Evolutionary conservation across 2,888 invertebrate genomes (phyloP), one percentile per base, ranked within the genome.

Genomic region (Caenorhabditis drosophilae): DNA sequence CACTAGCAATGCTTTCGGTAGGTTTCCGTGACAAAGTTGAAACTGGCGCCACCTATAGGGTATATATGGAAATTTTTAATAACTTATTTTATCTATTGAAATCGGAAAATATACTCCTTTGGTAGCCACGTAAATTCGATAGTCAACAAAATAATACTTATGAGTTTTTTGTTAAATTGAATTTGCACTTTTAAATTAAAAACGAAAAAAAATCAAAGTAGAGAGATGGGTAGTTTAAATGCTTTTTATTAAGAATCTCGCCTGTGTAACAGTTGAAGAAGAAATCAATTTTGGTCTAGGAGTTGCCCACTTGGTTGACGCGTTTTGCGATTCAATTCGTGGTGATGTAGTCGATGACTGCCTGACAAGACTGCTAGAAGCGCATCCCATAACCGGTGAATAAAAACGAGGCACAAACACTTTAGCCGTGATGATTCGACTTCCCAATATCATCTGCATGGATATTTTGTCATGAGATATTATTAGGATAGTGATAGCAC

Each of bases 391-490:
- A 31, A 31, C 31, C 6, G 31, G 12, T 31, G 31, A 31, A 23
- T 25, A 20, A 23, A 15, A 15, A n/a, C n/a, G n/a, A n/a, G n/a
- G n/a, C n/a, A n/a, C n/a, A 22, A 42, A 20, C 23, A 23, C 18
- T 42, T 25, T 42, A 2, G 42, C 22, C 22, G 23, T 15, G 20
- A 20, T 15, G 23, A 4, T 23, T 11, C 42, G 42, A 23, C 42
- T 42, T 22, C 20, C 23, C 23, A 23, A n/a, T 25, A 42, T 23
- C 42, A 42, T 42, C 42, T 42, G 42, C 42, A 42, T 6, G 31
- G n/a, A n/a, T 40, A 40, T 40, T 40, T 40, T 40, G n/a, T n/a
- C n/a, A n/a, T n/a, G 40, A 40, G 40, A 40, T 40, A 40, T n/a
- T n/a, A n/a, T n/a, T n/a, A n/a, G n/a, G n/a, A n/a, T n/a, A n/a